Base-by-base conservation (phyloP, 2,113 vertebrate species). In the Nanorana parkeri region DNA sequence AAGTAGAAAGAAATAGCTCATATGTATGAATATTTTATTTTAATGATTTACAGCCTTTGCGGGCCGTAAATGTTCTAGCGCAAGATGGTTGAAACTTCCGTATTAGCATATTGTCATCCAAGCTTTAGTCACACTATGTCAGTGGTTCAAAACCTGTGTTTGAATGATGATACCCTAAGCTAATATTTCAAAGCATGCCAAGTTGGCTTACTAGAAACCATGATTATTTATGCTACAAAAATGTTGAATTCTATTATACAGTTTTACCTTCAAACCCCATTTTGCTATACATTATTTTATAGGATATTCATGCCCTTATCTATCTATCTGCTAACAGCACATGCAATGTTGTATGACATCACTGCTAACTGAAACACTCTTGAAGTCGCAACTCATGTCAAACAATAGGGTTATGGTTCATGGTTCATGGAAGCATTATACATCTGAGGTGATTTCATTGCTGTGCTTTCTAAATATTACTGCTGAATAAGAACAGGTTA, bases 111-210 rank as follows among this genome's bases (percentile, higher is more conserved):
- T 60, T 60, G 66, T 60, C 66, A 61, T 69, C 66, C 32, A 60
- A 47, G 32, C 21, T 69, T 80, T 69, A 28, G 78, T 47, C 28
- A 32, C 67, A 10, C 52, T 69, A 56, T 28, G 65, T 79, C 77
- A 58, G 61, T 79, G 65, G 65, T 79, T 79, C 77, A 79, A 79
- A 68, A 58, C 77, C 54, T 79, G 65, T 54, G 15, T 68, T 56
- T 79, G 77, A 79, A 79, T 79, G 52, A 79, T 79, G 77, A 68
- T 58, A 41, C 77, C 23, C 52, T 36, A 29, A 41, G 65, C 77
- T 68, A 79, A 79, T 79, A 79, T 79, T 79, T 79, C 77, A 79
- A 55, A 68, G 65, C 64, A 79, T 58, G 77, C 24, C 77, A 79
- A 58, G 65, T 58, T 67, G 56, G 64, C 36, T 79, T 52, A 68